phyloP scores from a whole-genome alignment of 2,888 invertebrate genomes.

The Argyra leucocephala region DNA sequence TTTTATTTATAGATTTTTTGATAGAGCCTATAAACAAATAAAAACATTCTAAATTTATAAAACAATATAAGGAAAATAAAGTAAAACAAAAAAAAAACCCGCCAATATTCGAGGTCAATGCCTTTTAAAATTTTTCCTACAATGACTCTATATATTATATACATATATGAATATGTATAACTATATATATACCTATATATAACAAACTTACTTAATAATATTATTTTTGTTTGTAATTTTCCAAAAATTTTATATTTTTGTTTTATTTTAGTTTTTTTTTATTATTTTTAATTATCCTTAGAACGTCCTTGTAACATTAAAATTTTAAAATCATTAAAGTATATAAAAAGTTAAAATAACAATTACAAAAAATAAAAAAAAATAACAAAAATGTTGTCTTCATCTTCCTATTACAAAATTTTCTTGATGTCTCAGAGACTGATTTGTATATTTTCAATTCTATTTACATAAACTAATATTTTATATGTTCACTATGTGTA shows the following conservation, averaged over 20 bases:
- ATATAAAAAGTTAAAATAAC: neutral
- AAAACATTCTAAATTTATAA: too few relatives aligned
- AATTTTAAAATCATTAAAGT: neutral
- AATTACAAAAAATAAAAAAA: neutral
- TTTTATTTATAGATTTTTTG: too few relatives aligned
- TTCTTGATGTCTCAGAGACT: neutral
- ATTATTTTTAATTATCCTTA: neutral
- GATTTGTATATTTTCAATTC: neutral
- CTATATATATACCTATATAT: neutral
- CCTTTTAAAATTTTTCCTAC: neutral
- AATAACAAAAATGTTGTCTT: neutral
- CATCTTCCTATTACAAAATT: neutral
- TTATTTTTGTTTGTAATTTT: too few relatives aligned
- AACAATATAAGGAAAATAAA: too few relatives aligned
- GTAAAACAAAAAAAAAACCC: neutral
- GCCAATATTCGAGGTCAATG: neutral
- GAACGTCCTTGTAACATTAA: constrained; percentile 4
- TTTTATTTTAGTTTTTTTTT: neutral
- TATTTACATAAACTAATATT: constrained; percentile 1
- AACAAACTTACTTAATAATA: neutral
- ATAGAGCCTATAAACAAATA: too few relatives aligned
- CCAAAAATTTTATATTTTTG: neutral
- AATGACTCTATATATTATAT: neutral
- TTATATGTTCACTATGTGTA: neutral
- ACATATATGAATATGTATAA: neutral